Evolutionary conservation across 2,888 invertebrate species (phyloP), one percentile per base, ranked within the genome.

Genomic region (Patella caerulea): DNA sequence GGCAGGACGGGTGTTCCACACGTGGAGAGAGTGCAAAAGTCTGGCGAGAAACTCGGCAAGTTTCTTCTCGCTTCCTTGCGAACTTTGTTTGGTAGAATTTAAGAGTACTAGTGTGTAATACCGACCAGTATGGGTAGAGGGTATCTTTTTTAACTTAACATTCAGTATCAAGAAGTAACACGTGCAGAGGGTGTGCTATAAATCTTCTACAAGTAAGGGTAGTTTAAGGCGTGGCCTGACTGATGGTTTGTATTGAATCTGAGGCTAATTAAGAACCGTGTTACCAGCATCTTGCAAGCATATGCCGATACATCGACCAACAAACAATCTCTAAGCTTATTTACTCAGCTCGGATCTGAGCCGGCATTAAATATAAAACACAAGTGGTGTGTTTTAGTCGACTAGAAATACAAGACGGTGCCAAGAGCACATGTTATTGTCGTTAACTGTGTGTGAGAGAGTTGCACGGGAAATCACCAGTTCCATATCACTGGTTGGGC

Each of bases 211-310:
- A 34, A 56, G 59, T 65, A 45, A 29, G n/a, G 24, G 45, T 45
- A 45, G 45, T 45, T 45, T n/a, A 65, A 74, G 74, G 74, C 65
- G 74, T 74, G 74, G 74, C 59, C 11, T 29, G 45, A 24, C 74
- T 53, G 75, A 75, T 75, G 71, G 71, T 70, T 34, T n/a, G 19
- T 29, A 56, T 75, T 55, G 71, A 19, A 54, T 56, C 53, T 71
- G 75, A 71, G 55, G 71, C 75, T 75, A 75, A 75, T 75, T 75
- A 75, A 34, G 71, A 19, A 24, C 75, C 29, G 55, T 70, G 55
- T 75, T 55, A 71, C 54, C 71, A 75, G 69, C 75, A 75, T 71
- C 75, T 75, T 75, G 75, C 29, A 19, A 45, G 75, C 75, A 75
- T 71, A 71, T 75, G 75, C 55, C 75, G 45, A 45, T 9, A 45